Conservation (phyloP, 2,888 invertebrate species). For the Marronus borbonicus region DNA sequence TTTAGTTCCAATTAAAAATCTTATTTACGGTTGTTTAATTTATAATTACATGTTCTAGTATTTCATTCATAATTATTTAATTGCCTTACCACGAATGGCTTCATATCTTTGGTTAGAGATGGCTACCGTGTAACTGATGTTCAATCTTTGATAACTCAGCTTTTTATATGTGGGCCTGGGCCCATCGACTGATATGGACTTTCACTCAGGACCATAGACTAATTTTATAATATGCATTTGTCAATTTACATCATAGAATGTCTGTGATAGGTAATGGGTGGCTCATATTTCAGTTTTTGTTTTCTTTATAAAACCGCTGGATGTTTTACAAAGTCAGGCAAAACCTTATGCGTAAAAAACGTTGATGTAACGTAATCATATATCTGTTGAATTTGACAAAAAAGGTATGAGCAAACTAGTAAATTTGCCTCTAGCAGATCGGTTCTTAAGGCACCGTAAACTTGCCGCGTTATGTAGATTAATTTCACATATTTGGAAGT, state of each 20-base stretch:
- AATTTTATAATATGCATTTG: slow-evolving; percentile 2
- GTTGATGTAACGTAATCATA: too few species aligned
- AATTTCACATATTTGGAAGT: too few species aligned
- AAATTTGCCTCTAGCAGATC: too few species aligned
- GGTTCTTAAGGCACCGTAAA: too few species aligned
- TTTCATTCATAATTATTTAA: background rate
- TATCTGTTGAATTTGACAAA: too few species aligned
- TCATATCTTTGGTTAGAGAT: slow-evolving; percentile 54
- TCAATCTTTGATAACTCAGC: slow-evolving; percentile 5
- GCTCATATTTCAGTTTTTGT: background rate
- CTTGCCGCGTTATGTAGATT: too few species aligned
- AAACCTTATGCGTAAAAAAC: too few species aligned
- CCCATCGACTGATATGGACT: slow-evolving; percentile 10
- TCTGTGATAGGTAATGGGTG: background rate
- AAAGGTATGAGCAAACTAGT: too few species aligned
- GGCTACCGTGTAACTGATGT: slow-evolving; percentile 14
- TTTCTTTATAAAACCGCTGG: background rate
- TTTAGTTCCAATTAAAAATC: too few species aligned
- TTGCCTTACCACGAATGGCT: slow-evolving; percentile 52
- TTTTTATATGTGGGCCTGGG: slow-evolving; percentile 33
- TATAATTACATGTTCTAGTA: background rate
- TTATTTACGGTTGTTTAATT: background rate
- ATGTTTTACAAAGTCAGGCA: too few species aligned
- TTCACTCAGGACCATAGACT: slow-evolving; percentile 37
- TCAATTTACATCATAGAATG: slow-evolving; percentile 15